phyloP scores from a whole-genome alignment of 2,888 invertebrate species.

The Mechanitis mazaeus region DNA sequence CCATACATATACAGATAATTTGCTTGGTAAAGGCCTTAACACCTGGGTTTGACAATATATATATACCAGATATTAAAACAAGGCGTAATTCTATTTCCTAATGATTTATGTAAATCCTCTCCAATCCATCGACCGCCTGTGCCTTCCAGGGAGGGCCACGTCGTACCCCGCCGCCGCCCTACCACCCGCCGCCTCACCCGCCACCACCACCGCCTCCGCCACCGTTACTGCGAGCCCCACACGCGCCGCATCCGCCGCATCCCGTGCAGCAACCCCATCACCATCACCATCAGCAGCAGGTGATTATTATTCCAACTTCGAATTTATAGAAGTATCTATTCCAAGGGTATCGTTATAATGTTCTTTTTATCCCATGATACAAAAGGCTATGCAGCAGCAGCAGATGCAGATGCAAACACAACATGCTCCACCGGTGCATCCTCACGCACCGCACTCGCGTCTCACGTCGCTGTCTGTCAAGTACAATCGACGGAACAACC shows the following conservation, averaged over 20 bases:
- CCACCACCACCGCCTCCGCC: slow-evolving; percentile 44
- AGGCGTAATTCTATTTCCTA: background rate
- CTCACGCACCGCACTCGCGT: slow-evolving; percentile 47
- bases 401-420: slow-evolving; percentile 42
- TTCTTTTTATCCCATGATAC: no score
- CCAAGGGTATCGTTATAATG: no score
- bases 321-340: background rate
- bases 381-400: slow-evolving; percentile 48
- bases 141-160: slow-evolving; percentile 77
- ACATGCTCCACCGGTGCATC: slow-evolving; percentile 35
- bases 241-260: slow-evolving; percentile 50
- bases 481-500: slow-evolving; percentile 96
- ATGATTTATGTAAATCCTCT: background rate
- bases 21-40: no score
- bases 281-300: slow-evolving; percentile 57
- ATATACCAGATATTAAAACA: slow-evolving; percentile 8
- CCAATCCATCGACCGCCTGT: slow-evolving; percentile 22
- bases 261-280: slow-evolving; percentile 47
- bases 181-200: slow-evolving; percentile 77
- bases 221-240: slow-evolving; percentile 56
- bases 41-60: background rate
- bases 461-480: slow-evolving; percentile 72
- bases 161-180: slow-evolving; percentile 86
- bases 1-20: no score
- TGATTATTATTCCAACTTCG: background rate